A percentile compares a stretch with the other conserved stretches of the same genome.
phyloP scores from a whole-genome alignment of 2,113 vertebrate species.

The Megaptera novaeangliae region DNA sequence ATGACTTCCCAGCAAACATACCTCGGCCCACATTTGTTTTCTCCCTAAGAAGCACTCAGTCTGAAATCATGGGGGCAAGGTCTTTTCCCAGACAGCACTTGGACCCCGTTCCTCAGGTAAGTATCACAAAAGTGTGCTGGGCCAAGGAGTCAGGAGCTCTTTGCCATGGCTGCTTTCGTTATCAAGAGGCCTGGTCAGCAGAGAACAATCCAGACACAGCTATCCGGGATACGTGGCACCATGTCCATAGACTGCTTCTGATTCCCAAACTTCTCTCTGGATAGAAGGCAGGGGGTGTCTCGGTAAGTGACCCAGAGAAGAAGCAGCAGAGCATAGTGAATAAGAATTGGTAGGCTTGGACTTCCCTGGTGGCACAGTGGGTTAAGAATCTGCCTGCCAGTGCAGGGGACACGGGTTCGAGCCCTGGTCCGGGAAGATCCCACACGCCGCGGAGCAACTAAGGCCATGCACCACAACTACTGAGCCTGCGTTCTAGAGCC shows the following conservation, averaged over 20 bases:
- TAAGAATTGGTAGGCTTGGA: neutral
- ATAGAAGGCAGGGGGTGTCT: neutral
- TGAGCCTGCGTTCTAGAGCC: no score
- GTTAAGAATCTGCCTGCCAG: no score
- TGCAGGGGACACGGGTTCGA: no score
- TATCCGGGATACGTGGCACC: rapidly evolving
- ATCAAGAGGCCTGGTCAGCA: neutral
- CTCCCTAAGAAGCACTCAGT: no score
- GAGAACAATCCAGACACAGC: neutral
- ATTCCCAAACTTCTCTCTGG: neutral
- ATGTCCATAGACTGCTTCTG: neutral
- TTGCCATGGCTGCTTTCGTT: neutral
- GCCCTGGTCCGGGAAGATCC: no score
- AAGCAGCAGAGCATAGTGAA: neutral
- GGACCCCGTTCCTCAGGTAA: neutral
- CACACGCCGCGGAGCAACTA: no score
- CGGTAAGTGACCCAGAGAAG: neutral
- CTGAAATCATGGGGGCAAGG: neutral
- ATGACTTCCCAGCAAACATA: neutral
- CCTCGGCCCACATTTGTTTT: neutral
- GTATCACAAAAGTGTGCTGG: neutral
- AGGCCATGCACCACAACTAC: no score
- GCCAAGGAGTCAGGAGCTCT: neutral
- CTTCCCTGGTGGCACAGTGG: no score
- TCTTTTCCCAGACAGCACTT: neutral